These are phyloP conservation scores for Knipowitschia caucasica DNA, from an alignment of 2,797 vertebrate genomes.

Conservation along the genomic window DNA sequence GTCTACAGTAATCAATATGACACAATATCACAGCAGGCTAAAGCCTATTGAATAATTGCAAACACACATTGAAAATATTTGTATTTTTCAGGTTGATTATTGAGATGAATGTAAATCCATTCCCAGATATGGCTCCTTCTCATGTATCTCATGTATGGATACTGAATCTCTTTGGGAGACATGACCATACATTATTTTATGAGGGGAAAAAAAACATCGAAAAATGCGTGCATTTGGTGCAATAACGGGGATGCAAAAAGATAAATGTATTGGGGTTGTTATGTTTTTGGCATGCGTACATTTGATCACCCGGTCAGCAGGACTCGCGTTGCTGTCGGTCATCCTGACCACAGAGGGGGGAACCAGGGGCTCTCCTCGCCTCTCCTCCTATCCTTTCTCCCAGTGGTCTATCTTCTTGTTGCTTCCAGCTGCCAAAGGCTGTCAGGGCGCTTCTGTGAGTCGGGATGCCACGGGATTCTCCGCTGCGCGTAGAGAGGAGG, in stretches of 20 bases:
- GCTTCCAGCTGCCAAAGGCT: conserved; percentile 46
- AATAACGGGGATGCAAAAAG: conserved; percentile 35
- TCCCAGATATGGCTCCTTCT: not conserved
- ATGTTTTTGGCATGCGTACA: conserved; percentile 66
- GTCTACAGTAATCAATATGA: no score
- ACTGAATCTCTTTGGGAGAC: not conserved
- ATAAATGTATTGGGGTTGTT: conserved; percentile 31
- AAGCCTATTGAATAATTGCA: no score
- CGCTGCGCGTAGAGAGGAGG: conserved; percentile 50
- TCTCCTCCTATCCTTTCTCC: conserved; percentile 15
- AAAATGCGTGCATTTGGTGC: conserved; percentile 32
- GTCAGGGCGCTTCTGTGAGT: conserved; percentile 23
- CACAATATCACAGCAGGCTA: not conserved
- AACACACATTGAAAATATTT: no score
- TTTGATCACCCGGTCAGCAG: conserved; percentile 76
- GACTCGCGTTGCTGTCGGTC: conserved; percentile 76
- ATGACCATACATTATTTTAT: not conserved
- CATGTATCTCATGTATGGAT: not conserved
- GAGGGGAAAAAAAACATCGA: conserved; percentile 2
- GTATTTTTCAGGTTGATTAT: no score
- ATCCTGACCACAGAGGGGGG: conserved; percentile 63
- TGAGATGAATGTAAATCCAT: conserved; percentile 3
- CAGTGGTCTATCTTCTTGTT: not conserved
- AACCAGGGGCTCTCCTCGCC: not conserved
- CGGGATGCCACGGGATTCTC: conserved; percentile 33